These are phyloP conservation scores for Noturus placidus DNA, from an alignment of 2,113 vertebrate species.

Conservation along the genomic window DNA sequence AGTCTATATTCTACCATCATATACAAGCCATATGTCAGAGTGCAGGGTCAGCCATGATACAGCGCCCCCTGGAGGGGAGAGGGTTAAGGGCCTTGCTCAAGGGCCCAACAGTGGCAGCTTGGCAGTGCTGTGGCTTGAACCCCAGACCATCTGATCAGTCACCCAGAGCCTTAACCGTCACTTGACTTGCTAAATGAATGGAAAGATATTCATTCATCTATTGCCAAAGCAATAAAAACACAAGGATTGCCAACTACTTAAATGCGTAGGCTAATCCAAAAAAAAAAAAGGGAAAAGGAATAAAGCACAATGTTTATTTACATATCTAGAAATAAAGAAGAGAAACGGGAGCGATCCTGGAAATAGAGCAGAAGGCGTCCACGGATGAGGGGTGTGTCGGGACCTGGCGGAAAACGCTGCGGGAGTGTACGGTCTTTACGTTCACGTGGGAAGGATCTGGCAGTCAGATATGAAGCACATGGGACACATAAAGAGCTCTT, in stretches of 20 bases:
- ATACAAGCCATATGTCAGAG: no score
- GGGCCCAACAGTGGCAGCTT: no score
- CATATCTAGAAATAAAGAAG: neutral
- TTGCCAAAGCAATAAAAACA: neutral
- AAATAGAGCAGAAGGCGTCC: neutral
- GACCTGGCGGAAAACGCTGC: neutral
- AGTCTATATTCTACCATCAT: no score
- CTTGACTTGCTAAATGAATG: no score
- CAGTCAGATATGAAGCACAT: slow-evolving; percentile 1
- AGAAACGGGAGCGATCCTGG: neutral
- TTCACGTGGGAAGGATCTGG: neutral
- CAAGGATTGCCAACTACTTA: neutral
- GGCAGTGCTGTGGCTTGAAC: no score
- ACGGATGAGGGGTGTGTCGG: neutral
- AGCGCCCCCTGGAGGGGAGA: no score
- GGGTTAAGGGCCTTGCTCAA: no score
- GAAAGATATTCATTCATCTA: no score
- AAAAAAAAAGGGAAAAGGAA: neutral
- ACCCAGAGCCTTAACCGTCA: no score
- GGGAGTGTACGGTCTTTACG: neutral
- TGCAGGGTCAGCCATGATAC: no score
- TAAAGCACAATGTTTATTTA: neutral
- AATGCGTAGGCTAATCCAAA: neutral
- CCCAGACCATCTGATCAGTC: no score
- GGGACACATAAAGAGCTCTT: neutral